phyloP scores from a whole-genome alignment of 2,797 vertebrate genomes.

The Acrossocheilus wenchowensis region DNA sequence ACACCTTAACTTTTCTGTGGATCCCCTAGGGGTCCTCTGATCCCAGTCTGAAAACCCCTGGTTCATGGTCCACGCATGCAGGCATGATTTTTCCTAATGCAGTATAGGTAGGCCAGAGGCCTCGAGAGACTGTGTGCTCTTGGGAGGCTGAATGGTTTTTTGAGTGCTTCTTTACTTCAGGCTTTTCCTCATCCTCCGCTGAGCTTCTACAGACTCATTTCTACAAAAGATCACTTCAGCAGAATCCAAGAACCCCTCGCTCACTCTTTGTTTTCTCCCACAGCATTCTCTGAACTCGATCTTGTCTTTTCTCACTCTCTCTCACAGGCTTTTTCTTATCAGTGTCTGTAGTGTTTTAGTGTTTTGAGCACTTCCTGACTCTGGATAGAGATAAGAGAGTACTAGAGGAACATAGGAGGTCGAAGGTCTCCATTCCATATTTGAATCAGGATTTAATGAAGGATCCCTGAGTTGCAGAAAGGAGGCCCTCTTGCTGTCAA shows the following conservation, averaged over 20 bases:
- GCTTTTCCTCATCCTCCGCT: conserved; percentile 12
- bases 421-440: conserved; percentile 23
- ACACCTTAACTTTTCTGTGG: too few relatives aligned
- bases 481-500: conserved; percentile 5
- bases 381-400: conserved; percentile 1
- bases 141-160: conserved; percentile 34
- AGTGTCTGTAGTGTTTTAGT: conserved; percentile 18
- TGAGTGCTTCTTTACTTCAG: conserved; percentile 46
- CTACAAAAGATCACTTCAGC: conserved; percentile 29
- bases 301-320: conserved; percentile 34
- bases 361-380: conserved; percentile 27
- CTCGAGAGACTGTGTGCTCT: background rate
- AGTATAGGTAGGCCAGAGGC: background rate
- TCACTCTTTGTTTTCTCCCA: background rate
- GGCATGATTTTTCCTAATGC: background rate
- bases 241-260: conserved; percentile 33
- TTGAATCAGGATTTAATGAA: conserved; percentile 15
- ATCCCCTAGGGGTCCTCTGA: background rate
- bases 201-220: conserved; percentile 13
- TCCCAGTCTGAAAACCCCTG: background rate
- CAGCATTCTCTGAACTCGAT: background rate
- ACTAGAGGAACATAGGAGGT: conserved; percentile 4
- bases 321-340: conserved; percentile 31
- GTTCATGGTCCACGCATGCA: background rate
- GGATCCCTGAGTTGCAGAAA: background rate